Base-by-base conservation (phyloP, 2,113 vertebrate species). In the Axis porcinus region DNA sequence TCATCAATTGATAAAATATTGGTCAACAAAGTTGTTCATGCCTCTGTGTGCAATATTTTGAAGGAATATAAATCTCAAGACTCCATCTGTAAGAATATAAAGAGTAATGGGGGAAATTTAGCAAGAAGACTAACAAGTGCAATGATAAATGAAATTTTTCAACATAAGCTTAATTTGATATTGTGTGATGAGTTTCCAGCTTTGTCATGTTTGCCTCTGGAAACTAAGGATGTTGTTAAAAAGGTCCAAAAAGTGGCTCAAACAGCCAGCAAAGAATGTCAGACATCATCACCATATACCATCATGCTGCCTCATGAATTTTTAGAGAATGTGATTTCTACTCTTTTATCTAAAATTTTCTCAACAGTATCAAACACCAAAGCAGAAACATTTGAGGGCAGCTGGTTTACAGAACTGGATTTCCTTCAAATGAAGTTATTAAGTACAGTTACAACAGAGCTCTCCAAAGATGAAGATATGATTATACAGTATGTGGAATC, bases 341-440 rank as follows among this genome's bases (percentile, higher is more conserved):
- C 92, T 78, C 97, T 98, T 74, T 84, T 98, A 47, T 86, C 67
- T 52, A 98, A 97, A 97, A 96, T 98, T 43, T 98, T 98, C 86
- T 90, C 95, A 70, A 74, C 57, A 36, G 36, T 60, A 30, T 83
- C 84, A 16, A 79, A 81, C 5, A 50, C 43, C 9, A 86, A 67
- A 90, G 33, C 36, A 86, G 67, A 91, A 74, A 25, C 33, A 36
- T 23, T 33, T 45, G 57, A 62, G 5, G 11, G n/a, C 13, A 57
- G 21, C 19, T 16, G 58, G 28, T 92, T 70, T 58, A 86, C 96
- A 47, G 97, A 98, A 84, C 43, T 97, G 7, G 86, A 97, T 60
- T 97, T 98, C 67, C 89, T 98, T 94, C 96, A 98, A 74, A 91
- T 96, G 97, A 98, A 97, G 30, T 96, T 98, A 84, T 50, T 98